Evolutionary conservation across 2,113 vertebrate genomes (phyloP), one percentile per base, ranked within the genome.

Genomic region (Notechis scutatus): DNA sequence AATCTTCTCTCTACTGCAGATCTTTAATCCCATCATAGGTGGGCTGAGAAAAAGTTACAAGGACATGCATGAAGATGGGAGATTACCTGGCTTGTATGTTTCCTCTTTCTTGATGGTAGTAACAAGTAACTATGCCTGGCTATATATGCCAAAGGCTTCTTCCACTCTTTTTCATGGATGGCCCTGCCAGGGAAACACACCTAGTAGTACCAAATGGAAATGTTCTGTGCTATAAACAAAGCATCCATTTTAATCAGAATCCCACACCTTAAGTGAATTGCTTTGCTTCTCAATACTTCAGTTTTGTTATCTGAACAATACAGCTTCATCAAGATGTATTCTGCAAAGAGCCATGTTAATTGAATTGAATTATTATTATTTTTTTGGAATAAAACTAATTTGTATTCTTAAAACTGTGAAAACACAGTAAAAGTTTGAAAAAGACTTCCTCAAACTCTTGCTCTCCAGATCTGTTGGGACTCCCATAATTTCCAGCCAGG

Each of bases 201-300:
- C 54, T 59, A 29, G 52, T 23, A 94, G 52, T 39, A 93, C 0
- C 0, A 61, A 42, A 4, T 90, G 93, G 93, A 39, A 92, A 59
- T 85, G 94, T 85, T 89, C 87, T 89, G 57, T 94, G 90, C 0
- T 54, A 89, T 12, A 93, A 50, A 93, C 55, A 54, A 90, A 0
- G 0, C 3, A 8, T 57, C 90, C n/a, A 88, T 94, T 92, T 55
- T 87, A 94, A 93, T 74, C 92, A 94, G 92, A n/a, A 3, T 55
- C 93, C 57, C 54, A 69, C 90, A 93, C 85, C 94, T 94, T 94
- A 74, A 39, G 55, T 87, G 93, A 54, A 10, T 93, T 56, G 14
- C 52, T 93, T 91, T 56, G 34, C 39, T 45, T 91, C 90, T 94
- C 91, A 50, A 26, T 42, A 90, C 87, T 92, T 92, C 88, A 89